Evolutionary conservation across 1,140 invertebrate species (phyloP).

Genomic region (Antheraea pernyi): DNA sequence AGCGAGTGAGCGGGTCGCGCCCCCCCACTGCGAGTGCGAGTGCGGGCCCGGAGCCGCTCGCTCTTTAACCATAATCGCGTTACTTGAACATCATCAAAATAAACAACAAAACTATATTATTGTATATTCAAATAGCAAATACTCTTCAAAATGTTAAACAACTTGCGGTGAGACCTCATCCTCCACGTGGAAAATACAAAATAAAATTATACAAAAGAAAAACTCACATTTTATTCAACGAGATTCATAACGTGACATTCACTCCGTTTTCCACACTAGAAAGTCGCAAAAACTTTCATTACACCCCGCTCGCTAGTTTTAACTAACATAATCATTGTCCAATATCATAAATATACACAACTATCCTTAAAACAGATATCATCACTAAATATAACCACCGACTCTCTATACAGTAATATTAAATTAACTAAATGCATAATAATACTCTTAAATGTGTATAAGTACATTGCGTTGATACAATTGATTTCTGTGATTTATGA

Average conservation of each 20-base stretch:
- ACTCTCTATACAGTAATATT: slow-evolving; percentile 26
- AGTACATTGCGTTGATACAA: slow-evolving; percentile 18
- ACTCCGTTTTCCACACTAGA: slow-evolving; percentile 54
- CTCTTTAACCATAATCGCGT: slow-evolving; percentile 27
- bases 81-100: background rate
- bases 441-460: slow-evolving; percentile 24
- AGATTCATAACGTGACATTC: slow-evolving; percentile 30
- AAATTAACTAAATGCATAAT: slow-evolving; percentile 35
- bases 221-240: slow-evolving; percentile 40
- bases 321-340: background rate
- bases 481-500: slow-evolving; percentile 18
- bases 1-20: too few relatives aligned
- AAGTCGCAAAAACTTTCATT: slow-evolving; percentile 11
- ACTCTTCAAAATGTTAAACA: too few relatives aligned
- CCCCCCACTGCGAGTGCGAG: too few relatives aligned
- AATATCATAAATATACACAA: slow-evolving; percentile 16
- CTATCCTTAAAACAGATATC: slow-evolving; percentile 27
- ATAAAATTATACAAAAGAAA: slow-evolving; percentile 44
- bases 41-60: slow-evolving; percentile 9
- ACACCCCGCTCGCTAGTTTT: background rate
- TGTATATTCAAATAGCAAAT: too few relatives aligned
- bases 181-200: slow-evolving; percentile 63
- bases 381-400: slow-evolving; percentile 31
- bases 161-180: background rate
- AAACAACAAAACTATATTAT: too few relatives aligned